Evolutionary conservation across 2,113 vertebrate species (phyloP).

Genomic region (Connochaetes taurinus): DNA sequence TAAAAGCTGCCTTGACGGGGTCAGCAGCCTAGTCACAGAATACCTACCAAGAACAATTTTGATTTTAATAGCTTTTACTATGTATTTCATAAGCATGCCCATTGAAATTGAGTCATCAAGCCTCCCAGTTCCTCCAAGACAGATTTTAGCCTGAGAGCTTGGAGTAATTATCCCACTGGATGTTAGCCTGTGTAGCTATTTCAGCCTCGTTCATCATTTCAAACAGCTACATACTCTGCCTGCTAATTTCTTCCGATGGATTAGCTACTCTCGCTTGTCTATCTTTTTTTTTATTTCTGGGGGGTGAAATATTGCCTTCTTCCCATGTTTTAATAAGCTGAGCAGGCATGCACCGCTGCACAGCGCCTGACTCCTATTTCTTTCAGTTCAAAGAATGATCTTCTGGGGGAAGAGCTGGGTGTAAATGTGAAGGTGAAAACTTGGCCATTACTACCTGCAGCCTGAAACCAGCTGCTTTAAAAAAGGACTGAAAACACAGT

Average conservation of each 20-base stretch:
- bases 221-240: conserved; percentile 92
- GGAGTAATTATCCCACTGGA: conserved; percentile 98
- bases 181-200: conserved; percentile 94
- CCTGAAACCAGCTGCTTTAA: conserved; percentile 67
- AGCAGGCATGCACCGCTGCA: conserved; percentile 88
- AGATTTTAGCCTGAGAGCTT: conserved; percentile 95
- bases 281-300: conserved; percentile 93
- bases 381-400: conserved; percentile 82
- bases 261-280: conserved; percentile 97
- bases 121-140: conserved; percentile 88
- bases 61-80: conserved; percentile 99
- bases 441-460: conserved; percentile 84
- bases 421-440: conserved; percentile 94
- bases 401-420: conserved; percentile 87
- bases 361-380: conserved; percentile 82
- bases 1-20: conserved; percentile 92
- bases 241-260: conserved; percentile 99
- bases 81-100: conserved; percentile 95
- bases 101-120: conserved; percentile 99
- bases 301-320: conserved; percentile 95
- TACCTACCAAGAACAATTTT: conserved; percentile 99
- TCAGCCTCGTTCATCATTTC: conserved; percentile 96
- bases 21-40: conserved; percentile 87
- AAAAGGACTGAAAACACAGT: background rate
- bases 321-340: conserved; percentile 94